These are phyloP conservation scores for Pteruthius melanotis DNA, from an alignment of 2,113 vertebrate species.

Conservation along the genomic window DNA sequence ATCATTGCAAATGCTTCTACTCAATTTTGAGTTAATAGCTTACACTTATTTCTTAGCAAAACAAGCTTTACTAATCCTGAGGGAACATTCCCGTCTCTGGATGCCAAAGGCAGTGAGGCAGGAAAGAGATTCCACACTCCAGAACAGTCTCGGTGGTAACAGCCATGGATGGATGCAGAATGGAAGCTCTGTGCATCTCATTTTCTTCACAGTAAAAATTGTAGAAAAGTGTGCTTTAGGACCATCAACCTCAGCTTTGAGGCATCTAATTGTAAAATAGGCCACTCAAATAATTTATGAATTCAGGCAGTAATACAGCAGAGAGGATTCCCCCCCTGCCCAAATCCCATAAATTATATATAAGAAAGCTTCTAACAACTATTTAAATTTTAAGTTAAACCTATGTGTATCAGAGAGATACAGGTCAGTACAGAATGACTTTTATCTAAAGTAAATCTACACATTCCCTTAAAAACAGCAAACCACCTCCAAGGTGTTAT, in stretches of 20 bases:
- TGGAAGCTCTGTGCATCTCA: background rate
- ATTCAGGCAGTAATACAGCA: background rate
- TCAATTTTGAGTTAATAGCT: background rate
- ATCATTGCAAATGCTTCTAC: background rate
- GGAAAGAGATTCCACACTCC: background rate
- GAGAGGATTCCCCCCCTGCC: background rate
- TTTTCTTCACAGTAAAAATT: background rate
- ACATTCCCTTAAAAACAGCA: background rate
- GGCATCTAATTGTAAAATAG: slow-evolving; percentile 32
- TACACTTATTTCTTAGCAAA: background rate
- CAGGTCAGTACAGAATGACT: background rate
- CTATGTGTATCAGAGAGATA: background rate
- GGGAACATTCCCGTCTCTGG: background rate
- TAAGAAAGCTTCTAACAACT: slow-evolving; percentile 35
- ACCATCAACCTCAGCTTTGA: background rate
- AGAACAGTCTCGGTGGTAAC: background rate
- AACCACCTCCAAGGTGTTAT: background rate
- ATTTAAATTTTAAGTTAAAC: slow-evolving; percentile 26
- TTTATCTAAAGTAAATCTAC: background rate
- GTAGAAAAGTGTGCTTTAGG: background rate
- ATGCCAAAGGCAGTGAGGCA: background rate
- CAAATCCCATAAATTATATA: slow-evolving; percentile 19
- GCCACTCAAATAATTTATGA: slow-evolving; percentile 52
- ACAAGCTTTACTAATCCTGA: background rate
- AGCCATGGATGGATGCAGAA: background rate